These are phyloP conservation scores for Amphibalanus amphitrite DNA, from an alignment of 1,140 invertebrate species.

Conservation along the genomic window DNA sequence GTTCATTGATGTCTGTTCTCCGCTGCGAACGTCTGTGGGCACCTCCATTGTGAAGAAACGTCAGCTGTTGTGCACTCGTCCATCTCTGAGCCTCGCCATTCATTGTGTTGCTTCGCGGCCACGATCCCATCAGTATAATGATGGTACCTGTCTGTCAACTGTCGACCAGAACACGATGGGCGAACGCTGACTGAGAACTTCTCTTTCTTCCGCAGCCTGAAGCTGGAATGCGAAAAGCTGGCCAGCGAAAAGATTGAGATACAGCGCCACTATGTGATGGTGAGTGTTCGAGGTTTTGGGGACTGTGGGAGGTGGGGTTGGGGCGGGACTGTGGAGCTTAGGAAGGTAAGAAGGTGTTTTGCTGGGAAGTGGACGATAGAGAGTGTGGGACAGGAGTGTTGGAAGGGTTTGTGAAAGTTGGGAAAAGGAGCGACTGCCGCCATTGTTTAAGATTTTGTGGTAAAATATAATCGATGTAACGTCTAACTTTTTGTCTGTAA, in stretches of 20 bases:
- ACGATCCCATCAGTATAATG: background rate
- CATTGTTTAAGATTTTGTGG: too few species aligned
- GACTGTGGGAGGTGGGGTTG: too few species aligned
- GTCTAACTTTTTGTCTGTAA: too few species aligned
- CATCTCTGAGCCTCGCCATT: background rate
- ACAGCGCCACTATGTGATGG: slow-evolving; percentile 94
- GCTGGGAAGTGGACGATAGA: too few species aligned
- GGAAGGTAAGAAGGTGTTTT: too few species aligned
- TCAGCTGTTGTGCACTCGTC: background rate
- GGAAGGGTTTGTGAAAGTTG: too few species aligned
- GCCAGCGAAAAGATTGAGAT: slow-evolving; percentile 94
- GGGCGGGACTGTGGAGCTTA: too few species aligned
- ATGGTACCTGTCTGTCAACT: background rate
- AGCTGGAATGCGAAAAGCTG: slow-evolving; percentile 64
- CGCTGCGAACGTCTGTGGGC: background rate
- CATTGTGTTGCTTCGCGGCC: background rate
- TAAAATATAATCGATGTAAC: too few species aligned
- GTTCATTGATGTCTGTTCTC: background rate
- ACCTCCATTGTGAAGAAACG: slow-evolving; percentile 1
- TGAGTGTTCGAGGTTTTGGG: too few species aligned
- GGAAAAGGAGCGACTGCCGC: too few species aligned
- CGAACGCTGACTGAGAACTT: background rate
- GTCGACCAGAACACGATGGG: too few species aligned
- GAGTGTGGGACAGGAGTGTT: too few species aligned
- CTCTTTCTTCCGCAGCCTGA: slow-evolving; percentile 20